phyloP scores from a whole-genome alignment of 2,797 vertebrate species.

The Acrossocheilus fasciatus region DNA sequence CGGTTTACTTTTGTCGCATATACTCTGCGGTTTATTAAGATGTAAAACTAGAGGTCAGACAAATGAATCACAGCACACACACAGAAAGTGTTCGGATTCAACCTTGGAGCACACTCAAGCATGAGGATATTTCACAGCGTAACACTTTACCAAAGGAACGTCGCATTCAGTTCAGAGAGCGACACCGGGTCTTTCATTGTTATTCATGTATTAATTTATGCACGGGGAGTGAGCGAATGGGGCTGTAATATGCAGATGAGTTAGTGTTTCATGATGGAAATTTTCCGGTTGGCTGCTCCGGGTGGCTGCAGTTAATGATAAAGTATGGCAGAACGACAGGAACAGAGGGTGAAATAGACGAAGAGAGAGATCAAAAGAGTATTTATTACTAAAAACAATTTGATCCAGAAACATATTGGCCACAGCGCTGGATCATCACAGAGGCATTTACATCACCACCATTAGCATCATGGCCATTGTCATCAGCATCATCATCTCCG shows the following conservation, averaged over 20 bases:
- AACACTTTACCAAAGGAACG: neutral
- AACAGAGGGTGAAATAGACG: constrained; percentile 34
- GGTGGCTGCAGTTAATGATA: constrained; percentile 79
- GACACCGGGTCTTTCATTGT: constrained; percentile 76
- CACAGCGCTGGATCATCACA: neutral
- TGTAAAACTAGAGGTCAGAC: neutral
- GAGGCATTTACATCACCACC: constrained; percentile 5
- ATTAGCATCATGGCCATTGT: constrained; percentile 12
- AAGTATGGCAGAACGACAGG: constrained; percentile 69
- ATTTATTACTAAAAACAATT: constrained; percentile 12
- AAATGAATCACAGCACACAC: neutral
- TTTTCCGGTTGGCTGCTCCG: constrained; percentile 79
- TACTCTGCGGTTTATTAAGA: neutral
- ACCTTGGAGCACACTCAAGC: constrained; percentile 24
- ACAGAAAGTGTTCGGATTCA: neutral
- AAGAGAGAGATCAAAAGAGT: constrained; percentile 20
- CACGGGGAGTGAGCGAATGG: constrained; percentile 72
- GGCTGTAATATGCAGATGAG: constrained; percentile 82
- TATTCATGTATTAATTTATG: constrained; percentile 86
- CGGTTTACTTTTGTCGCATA: neutral
- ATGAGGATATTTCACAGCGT: constrained; percentile 2
- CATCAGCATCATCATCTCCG: constrained; percentile 40
- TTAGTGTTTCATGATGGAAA: constrained; percentile 80
- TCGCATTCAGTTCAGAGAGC: constrained; percentile 1
- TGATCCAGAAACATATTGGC: neutral